Evolutionary conservation across 2,888 invertebrate species (phyloP).

Genomic region (Drosophila borealis): DNA sequence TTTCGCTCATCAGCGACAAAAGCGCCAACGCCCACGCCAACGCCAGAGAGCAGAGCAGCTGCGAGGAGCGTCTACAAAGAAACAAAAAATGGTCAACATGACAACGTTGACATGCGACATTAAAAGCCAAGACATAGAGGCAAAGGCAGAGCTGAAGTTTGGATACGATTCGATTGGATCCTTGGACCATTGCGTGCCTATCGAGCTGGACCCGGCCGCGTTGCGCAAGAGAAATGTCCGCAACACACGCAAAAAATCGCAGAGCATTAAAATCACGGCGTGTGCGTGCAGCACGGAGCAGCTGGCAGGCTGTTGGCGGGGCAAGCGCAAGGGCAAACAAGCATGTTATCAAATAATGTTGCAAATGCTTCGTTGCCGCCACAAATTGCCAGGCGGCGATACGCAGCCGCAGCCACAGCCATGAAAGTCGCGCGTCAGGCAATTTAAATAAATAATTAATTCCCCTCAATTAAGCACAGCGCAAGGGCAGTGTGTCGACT

Average conservation of each 20-base stretch:
- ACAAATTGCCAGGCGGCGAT: conserved; percentile 51
- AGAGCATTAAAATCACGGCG: conserved; percentile 72
- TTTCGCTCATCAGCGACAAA: conserved; percentile 68
- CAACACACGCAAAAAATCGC: conserved; percentile 77
- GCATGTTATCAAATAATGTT: conserved; percentile 73
- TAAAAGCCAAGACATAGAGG: conserved; percentile 55
- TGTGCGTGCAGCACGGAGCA: conserved; percentile 63
- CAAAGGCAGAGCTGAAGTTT: conserved; percentile 7
- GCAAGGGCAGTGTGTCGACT: conserved; percentile 69
- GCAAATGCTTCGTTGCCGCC: conserved; percentile 50
- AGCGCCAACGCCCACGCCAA: conserved; percentile 52
- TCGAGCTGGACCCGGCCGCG: conserved; percentile 32
- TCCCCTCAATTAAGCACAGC: conserved; percentile 81
- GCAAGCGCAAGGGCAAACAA: conserved; percentile 6
- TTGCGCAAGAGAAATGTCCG: conserved; percentile 63
- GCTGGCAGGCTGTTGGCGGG: not conserved
- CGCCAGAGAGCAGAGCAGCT: conserved; percentile 15
- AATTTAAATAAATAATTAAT: conserved; percentile 85
- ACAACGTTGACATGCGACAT: conserved; percentile 79
- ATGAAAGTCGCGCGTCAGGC: conserved; percentile 69
- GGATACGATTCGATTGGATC: conserved; percentile 13
- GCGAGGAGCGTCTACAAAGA: conserved; percentile 5
- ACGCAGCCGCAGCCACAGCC: conserved; percentile 4
- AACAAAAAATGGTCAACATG: conserved; percentile 72
- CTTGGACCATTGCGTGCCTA: conserved; percentile 57